Conservation (phyloP, 2,888 invertebrate genomes). For the Cephus runcator region DNA sequence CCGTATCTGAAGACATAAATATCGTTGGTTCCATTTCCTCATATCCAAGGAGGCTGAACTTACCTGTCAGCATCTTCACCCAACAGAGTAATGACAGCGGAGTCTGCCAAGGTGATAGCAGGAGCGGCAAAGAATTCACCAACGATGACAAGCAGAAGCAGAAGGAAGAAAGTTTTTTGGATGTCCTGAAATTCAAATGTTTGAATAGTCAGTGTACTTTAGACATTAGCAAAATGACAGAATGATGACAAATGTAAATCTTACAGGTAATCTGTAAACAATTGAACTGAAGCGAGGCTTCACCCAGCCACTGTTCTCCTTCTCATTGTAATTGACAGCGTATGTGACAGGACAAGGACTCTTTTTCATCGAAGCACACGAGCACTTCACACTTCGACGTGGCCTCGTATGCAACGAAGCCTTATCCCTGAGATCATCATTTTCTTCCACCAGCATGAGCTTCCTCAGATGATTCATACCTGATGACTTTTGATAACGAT, state of each 20-base stretch:
- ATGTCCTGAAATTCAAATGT: constrained; percentile 76
- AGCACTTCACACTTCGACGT: constrained; percentile 34
- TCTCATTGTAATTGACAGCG: constrained; percentile 80
- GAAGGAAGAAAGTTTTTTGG: constrained; percentile 94
- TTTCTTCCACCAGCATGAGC: constrained; percentile 21
- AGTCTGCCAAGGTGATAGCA: constrained; percentile 93
- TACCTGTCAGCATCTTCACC: constrained; percentile 86
- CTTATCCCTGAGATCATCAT: neutral
- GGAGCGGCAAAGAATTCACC: constrained; percentile 99
- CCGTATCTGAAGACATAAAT: constrained; percentile 74
- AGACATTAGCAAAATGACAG: neutral
- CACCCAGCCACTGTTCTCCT: constrained; percentile 80
- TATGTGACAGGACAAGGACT: constrained; percentile 82
- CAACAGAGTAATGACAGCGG: constrained; percentile 87
- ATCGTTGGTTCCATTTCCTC: neutral
- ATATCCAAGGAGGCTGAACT: neutral
- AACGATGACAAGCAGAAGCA: constrained; percentile 90
- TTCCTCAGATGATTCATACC: constrained; percentile 18
- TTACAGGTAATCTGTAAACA: constrained; percentile 79
- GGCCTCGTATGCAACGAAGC: constrained; percentile 22
- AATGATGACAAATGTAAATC: constrained; percentile 17
- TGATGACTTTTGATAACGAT: constrained; percentile 9
- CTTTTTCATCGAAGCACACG: constrained; percentile 65
- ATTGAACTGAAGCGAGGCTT: constrained; percentile 93
- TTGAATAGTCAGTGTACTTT: neutral